Evolutionary conservation across 2,888 invertebrate species (phyloP).

Genomic region (Bugulina stolonifera): DNA sequence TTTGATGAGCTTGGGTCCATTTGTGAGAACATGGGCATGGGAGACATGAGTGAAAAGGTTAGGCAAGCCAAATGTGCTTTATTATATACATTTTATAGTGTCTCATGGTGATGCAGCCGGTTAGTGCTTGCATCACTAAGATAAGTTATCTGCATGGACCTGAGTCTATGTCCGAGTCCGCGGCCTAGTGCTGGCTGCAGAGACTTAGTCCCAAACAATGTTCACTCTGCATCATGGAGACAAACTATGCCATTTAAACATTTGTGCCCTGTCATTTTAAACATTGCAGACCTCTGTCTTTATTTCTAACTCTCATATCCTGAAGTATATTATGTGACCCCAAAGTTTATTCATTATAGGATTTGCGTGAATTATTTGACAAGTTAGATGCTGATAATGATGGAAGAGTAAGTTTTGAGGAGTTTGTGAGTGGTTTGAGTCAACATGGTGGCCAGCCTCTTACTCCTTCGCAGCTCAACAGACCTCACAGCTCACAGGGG

Average conservation of each 20-base stretch:
- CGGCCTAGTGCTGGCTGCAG: too few relatives aligned
- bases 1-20: slow-evolving; percentile 62
- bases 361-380: slow-evolving; percentile 61
- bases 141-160: too few relatives aligned
- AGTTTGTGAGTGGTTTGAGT: slow-evolving; percentile 61
- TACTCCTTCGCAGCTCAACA: slow-evolving; percentile 2
- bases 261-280: too few relatives aligned
- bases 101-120: too few relatives aligned
- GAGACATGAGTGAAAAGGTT: slow-evolving; percentile 62
- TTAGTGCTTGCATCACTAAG: too few relatives aligned
- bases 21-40: slow-evolving; percentile 65
- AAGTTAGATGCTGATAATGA: slow-evolving; percentile 63
- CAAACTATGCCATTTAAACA: too few relatives aligned
- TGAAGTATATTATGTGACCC: background rate
- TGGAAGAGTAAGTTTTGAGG: slow-evolving; percentile 63
- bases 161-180: too few relatives aligned
- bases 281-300: too few relatives aligned
- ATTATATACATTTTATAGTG: too few relatives aligned
- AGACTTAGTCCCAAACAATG: too few relatives aligned
- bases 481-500: slow-evolving; percentile 27
- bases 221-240: too few relatives aligned
- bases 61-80: slow-evolving; percentile 37
- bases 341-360: slow-evolving; percentile 40
- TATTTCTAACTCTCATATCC: too few relatives aligned
- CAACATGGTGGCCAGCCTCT: slow-evolving; percentile 50